A percentile compares a stretch with the other conserved stretches of the same genome.
Conservation (phyloP, 2,888 invertebrate genomes). For the Drosophila longiperda region DNA sequence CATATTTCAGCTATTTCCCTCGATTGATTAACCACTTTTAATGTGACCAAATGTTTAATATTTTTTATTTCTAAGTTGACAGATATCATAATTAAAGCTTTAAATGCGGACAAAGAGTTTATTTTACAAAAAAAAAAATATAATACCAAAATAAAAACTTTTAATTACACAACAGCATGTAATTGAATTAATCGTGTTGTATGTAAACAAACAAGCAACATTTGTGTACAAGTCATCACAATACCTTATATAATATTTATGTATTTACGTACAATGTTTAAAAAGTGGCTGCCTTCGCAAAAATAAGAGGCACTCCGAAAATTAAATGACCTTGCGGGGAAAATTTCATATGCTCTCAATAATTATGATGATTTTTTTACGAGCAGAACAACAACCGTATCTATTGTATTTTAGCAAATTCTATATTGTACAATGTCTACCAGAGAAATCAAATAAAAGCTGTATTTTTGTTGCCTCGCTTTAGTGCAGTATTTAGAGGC, state of each 20-base stretch:
- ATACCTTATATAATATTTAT: neutral
- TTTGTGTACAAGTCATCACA: neutral
- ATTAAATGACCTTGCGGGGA: neutral
- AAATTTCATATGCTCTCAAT: neutral
- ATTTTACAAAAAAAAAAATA: neutral
- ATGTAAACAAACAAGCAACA: neutral
- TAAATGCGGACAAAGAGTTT: neutral
- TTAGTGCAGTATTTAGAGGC: neutral
- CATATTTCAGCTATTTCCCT: conserved; percentile 23
- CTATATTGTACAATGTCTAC: neutral
- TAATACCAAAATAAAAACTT: neutral
- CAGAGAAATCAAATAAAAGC: neutral
- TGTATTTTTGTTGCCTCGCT: neutral
- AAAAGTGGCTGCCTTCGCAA: neutral
- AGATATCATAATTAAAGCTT: neutral
- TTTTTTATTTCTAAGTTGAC: neutral
- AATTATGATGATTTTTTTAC: neutral
- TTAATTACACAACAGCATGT: neutral
- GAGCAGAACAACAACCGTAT: neutral
- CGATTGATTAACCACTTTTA: conserved; percentile 39
- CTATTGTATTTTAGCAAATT: neutral
- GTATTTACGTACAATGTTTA: neutral
- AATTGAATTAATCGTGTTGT: neutral
- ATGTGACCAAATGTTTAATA: conserved; percentile 5
- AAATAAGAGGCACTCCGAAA: neutral